Evolutionary conservation across 23 tunicate species (phyloP).

Genomic region (Halocynthia aurantium): DNA sequence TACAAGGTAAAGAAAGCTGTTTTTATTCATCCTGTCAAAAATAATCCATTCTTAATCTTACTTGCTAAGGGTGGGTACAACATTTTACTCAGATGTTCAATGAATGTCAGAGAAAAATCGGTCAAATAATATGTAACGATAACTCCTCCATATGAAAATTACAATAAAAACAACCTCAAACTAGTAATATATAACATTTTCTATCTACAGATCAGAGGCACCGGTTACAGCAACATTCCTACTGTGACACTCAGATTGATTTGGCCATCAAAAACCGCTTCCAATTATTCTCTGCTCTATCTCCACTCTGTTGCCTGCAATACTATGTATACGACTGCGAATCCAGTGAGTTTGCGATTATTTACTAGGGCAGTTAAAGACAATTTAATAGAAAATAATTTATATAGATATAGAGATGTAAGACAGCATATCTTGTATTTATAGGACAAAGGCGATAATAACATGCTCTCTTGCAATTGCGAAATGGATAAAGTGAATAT

Average conservation of each 20-base stretch:
- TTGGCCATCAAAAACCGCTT: slow-evolving; percentile 34
- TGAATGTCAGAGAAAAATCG: too few relatives aligned
- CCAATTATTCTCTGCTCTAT: slow-evolving; percentile 42
- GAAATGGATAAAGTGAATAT: slow-evolving; percentile 5
- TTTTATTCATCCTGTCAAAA: background rate
- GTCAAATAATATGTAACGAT: too few relatives aligned
- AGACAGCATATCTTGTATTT: too few relatives aligned
- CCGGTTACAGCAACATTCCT: slow-evolving; percentile 60
- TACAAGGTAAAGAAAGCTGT: background rate
- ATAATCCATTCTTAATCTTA: background rate
- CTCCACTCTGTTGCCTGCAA: slow-evolving; percentile 36
- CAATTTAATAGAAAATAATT: too few relatives aligned
- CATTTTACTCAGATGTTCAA: background rate
- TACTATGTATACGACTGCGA: background rate
- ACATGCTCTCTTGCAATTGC: background rate
- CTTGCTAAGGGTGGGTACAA: background rate
- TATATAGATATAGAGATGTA: too few relatives aligned
- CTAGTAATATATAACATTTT: background rate
- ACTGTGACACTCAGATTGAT: slow-evolving; percentile 16
- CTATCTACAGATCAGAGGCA: slow-evolving; percentile 44
- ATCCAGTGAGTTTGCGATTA: too few relatives aligned
- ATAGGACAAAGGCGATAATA: too few relatives aligned
- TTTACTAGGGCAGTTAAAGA: too few relatives aligned
- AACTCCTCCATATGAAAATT: too few relatives aligned
- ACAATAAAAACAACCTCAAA: too few relatives aligned